Evolutionary conservation across 2,888 invertebrate genomes (phyloP), one percentile per base, ranked within the genome.

Genomic region (Lingula anatina): DNA sequence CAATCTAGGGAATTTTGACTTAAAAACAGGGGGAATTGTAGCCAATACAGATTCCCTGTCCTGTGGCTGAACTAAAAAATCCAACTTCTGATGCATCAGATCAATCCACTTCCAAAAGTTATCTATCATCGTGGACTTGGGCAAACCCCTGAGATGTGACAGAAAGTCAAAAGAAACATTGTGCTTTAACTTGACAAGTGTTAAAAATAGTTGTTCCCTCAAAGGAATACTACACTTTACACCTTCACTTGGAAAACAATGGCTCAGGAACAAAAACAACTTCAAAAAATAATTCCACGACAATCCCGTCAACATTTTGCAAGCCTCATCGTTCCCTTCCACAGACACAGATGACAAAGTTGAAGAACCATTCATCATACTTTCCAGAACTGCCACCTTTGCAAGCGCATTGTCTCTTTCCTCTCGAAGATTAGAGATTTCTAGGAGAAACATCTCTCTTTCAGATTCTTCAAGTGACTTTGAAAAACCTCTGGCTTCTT

Each of bases 61-160:
- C 43, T 46, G 50, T 48, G 47, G 56, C 27, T 49, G 43, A 1
- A 55, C 35, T 18, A 53, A 12, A 44, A 55, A 57, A 9, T 18
- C 38, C 12, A 53, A 5, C 27, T 57, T 57, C 5, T 42, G 44
- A 44, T 42, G 1, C 27, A 51, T 28, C 9, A 55, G 23, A 9
- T 51, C 44, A 5, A 57, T 42, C 54, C 57, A 56, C 20, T 37
- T 54, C 54, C 54, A 56, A 39, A 55, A 54, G 18, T 40, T 24
- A 18, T 51, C 47, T n/a, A 28, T 44, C 27, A 47, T 40, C 1
- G 50, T 50, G 39, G 49, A 20, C n/a, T 36, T 43, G 21, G 51
- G 31, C 35, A 55, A 35, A 2, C 49, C 51, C n/a, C 28, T 46
- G 18, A 40, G 15, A 40, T 49, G 37, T 15, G 47, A 41, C 12